Evolutionary conservation across 1,140 invertebrate species (phyloP).

Genomic region (Halesus radiatus): DNA sequence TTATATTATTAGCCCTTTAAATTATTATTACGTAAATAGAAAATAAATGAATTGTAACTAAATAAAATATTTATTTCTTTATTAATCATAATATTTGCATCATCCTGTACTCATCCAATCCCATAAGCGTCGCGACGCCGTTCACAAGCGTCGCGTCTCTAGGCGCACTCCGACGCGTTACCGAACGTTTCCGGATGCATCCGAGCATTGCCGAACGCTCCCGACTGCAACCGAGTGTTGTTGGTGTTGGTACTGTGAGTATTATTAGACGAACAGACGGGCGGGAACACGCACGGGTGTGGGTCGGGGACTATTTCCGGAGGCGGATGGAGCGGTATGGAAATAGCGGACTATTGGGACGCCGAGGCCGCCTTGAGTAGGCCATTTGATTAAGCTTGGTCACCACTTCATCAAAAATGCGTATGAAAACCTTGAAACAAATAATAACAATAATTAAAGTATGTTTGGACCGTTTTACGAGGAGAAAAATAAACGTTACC

Average conservation of each 20-base stretch:
- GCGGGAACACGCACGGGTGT: neutral
- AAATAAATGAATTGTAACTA: too few species aligned
- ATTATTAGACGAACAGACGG: neutral
- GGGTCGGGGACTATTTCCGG: conserved; percentile 6
- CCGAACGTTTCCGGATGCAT: conserved; percentile 16
- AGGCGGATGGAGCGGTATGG: neutral
- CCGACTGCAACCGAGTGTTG: neutral
- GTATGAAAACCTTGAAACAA: too few species aligned
- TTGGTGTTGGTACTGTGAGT: too few species aligned
- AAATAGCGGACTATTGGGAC: conserved; percentile 7
- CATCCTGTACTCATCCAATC: too few species aligned
- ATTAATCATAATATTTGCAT: too few species aligned
- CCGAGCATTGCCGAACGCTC: neutral
- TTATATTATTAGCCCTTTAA: too few species aligned
- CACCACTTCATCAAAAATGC: too few species aligned
- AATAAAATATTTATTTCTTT: too few species aligned
- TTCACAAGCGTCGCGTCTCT: neutral
- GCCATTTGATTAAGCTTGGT: neutral
- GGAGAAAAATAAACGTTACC: too few species aligned
- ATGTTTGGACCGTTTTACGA: too few species aligned
- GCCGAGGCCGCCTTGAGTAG: neutral
- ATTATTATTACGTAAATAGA: too few species aligned
- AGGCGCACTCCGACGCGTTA: neutral
- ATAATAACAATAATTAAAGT: too few species aligned
- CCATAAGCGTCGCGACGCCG: neutral